These are phyloP conservation scores for Esox niger DNA, from an alignment of 2,113 vertebrate genomes.

Conservation along the genomic window DNA sequence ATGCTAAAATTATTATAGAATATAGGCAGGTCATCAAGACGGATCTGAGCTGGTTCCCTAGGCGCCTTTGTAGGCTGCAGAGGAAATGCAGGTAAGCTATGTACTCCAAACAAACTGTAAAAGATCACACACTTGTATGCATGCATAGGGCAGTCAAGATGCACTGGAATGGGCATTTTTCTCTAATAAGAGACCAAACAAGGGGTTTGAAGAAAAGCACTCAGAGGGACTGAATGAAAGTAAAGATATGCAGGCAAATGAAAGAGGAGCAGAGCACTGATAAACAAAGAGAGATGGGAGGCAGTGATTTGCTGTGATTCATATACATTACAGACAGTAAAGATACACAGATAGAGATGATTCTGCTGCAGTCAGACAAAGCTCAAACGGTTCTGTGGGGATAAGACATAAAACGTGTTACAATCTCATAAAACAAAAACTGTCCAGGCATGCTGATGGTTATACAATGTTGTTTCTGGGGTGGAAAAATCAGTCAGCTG, in stretches of 20 bases:
- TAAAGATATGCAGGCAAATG: background rate
- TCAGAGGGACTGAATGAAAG: background rate
- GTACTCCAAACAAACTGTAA: background rate
- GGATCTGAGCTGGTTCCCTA: conserved; percentile 15
- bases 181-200: background rate
- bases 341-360: conserved; percentile 1
- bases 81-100: background rate
- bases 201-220: background rate
- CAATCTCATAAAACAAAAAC: no score
- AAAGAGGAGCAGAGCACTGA: conserved; percentile 1
- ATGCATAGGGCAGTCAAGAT: background rate
- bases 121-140: background rate
- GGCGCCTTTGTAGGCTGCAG: background rate
- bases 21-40: conserved; percentile 10
- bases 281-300: background rate
- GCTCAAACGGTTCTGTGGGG: background rate
- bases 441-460: no score
- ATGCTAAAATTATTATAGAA: conserved; percentile 9
- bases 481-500: no score
- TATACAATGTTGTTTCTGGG: no score
- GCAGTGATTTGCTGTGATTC: no score
- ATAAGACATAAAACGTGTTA: no score
- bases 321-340: conserved; percentile 4
- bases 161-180: background rate
- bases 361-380: background rate